A percentile compares a stretch with the other conserved stretches of the same genome.
phyloP scores from a whole-genome alignment of 2,888 invertebrate genomes.

The Leuctra nigra region DNA sequence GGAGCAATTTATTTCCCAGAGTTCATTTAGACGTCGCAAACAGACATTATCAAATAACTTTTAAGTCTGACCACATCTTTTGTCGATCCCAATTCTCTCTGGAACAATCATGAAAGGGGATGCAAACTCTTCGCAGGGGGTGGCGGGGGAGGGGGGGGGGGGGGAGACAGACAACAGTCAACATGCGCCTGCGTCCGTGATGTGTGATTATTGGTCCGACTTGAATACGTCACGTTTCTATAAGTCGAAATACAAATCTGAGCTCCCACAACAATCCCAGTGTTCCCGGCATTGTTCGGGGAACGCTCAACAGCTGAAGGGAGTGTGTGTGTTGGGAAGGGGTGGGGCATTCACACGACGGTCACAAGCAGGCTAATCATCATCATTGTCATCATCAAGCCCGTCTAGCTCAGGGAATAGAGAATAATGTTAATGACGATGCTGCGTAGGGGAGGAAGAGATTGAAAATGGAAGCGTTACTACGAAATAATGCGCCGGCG shows the following conservation, averaged over 20 bases:
- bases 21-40: no score
- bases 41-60: constrained; percentile 11
- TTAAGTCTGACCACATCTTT: constrained; percentile 8
- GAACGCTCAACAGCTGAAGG: constrained; percentile 1
- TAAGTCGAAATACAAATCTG: constrained; percentile 15
- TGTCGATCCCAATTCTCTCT: not conserved
- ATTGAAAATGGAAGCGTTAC: constrained; percentile 10
- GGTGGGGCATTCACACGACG: not conserved
- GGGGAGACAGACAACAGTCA: not conserved
- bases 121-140: not conserved
- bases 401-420: not conserved
- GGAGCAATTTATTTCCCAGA: no score
- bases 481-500: constrained; percentile 8
- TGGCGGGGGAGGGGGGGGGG: not conserved
- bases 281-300: not conserved
- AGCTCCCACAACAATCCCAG: constrained; percentile 7
- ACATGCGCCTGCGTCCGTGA: not conserved
- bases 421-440: constrained; percentile 16
- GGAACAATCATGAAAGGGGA: constrained; percentile 3
- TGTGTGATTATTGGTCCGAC: constrained; percentile 15
- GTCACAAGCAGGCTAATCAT: constrained; percentile 20
- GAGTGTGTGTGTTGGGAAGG: not conserved
- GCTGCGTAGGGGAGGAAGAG: not conserved
- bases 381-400: constrained; percentile 20
- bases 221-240: constrained; percentile 13